phyloP scores from a whole-genome alignment of 2,888 invertebrate species.

The Eupithecia vulgata region DNA sequence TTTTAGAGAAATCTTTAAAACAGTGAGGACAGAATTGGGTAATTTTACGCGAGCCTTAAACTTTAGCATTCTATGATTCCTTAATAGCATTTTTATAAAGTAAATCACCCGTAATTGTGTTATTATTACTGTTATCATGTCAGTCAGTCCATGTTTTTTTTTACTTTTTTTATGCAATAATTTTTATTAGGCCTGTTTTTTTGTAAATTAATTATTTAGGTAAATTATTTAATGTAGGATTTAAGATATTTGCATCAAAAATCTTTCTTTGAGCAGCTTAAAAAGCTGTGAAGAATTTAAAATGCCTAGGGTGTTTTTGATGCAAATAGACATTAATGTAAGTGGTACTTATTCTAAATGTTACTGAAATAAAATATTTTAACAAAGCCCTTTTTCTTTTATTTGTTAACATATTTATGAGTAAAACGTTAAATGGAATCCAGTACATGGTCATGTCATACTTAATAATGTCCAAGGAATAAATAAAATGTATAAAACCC shows the following conservation, averaged over 20 bases:
- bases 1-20: no score
- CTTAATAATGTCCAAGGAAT: neutral
- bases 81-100: neutral
- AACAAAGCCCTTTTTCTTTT: constrained; percentile 20
- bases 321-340: constrained; percentile 16
- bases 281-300: neutral
- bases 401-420: constrained; percentile 9
- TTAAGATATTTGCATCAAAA: constrained; percentile 1
- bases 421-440: neutral
- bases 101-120: neutral
- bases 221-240: constrained; percentile 9
- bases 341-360: constrained; percentile 34
- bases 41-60: no score
- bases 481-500: neutral
- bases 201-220: neutral
- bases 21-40: no score
- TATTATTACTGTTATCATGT: no score
- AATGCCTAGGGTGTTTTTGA: neutral
- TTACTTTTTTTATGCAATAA: neutral
- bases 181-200: neutral
- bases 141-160: neutral
- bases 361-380: constrained; percentile 39
- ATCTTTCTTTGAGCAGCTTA: neutral
- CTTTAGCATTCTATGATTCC: neutral
- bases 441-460: neutral